Evolutionary conservation across 2,797 vertebrate species (phyloP).

Genomic region (Microctenopoma stevenorrisi): DNA sequence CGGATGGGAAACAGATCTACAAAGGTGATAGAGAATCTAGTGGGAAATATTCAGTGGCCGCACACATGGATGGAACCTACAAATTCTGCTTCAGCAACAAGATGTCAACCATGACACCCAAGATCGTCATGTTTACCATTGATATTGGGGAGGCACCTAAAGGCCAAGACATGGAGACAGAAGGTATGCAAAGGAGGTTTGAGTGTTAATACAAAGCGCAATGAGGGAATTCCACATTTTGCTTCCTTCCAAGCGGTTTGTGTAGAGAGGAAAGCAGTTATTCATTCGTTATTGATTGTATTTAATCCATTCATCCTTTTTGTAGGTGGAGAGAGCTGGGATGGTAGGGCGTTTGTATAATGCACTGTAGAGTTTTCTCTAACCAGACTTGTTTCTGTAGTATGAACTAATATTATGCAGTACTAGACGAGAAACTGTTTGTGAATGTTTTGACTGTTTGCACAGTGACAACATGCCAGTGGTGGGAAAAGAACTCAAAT

Average conservation of each 20-base stretch:
- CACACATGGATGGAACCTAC: slow-evolving; percentile 98
- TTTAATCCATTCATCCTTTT: slow-evolving; percentile 31
- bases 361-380: slow-evolving; percentile 62
- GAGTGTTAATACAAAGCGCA: neutral
- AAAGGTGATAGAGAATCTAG: slow-evolving; percentile 98
- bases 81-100: slow-evolving; percentile 99
- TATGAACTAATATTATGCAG: slow-evolving; percentile 58
- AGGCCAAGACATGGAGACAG: slow-evolving; percentile 98
- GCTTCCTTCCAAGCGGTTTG: neutral
- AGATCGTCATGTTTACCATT: slow-evolving; percentile 99
- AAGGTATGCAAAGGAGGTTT: slow-evolving; percentile 83
- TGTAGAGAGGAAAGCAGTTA: neutral
- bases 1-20: slow-evolving; percentile 96
- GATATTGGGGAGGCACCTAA: slow-evolving; percentile 98
- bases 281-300: neutral
- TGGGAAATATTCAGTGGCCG: slow-evolving; percentile 97
- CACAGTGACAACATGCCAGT: slow-evolving; percentile 31
- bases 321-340: slow-evolving; percentile 85
- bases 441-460: slow-evolving; percentile 54
- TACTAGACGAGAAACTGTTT: slow-evolving; percentile 20
- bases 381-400: slow-evolving; percentile 66
- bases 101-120: slow-evolving; percentile 99
- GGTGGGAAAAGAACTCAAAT: neutral
- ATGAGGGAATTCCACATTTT: neutral
- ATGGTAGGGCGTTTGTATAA: slow-evolving; percentile 81